Evolutionary conservation across 2,797 vertebrate species (phyloP), one percentile per base, ranked within the genome.

Genomic region (Gila robusta): DNA sequence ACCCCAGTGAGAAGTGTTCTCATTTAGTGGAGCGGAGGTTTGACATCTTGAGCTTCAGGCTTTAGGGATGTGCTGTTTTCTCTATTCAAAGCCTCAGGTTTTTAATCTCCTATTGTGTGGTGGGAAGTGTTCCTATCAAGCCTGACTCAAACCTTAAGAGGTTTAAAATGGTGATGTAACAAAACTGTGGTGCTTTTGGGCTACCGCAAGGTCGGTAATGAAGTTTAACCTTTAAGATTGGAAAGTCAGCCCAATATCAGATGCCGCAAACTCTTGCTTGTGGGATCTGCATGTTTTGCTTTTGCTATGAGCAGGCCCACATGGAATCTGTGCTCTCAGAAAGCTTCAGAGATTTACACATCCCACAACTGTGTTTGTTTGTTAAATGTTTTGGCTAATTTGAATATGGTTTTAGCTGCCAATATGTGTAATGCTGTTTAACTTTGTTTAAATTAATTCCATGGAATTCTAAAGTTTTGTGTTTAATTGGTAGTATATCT

Each of bases 21-120:
- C 82, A 82, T 85, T 37, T 76, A 83, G 79, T 76, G 54, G 16
- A 54, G 32, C 79, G 67, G 49, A 79, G 67, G 54, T 79, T 66
- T 82, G 49, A 41, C 49, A 82, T 76, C 74, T 77, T 56, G 12
- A 79, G 84, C 74, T 82, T 64, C 8, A 79, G 16, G 39, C 71
- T 77, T n/a, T 84, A 69, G 21, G 17, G 62, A 76, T 17, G 66
- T 49, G n/a, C n/a, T 69, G 37, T 64, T 82, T 44, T 49, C 79
- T 39, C 6, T 12, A 19, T 82, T 78, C 28, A 59, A 28, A 69
- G 32, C 69, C 47, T 78, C 73, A 10, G 56, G 59, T 76, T 76
- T n/a, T 84, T 64, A 49, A 64, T n/a, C 49, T 39, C 35, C 11
- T 66, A 23, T 69, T 71, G 17, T 49, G 74, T 70, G 39, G 28